phyloP scores from a whole-genome alignment of 2,888 invertebrate genomes.

The Nematopogon swammerdamellus region DNA sequence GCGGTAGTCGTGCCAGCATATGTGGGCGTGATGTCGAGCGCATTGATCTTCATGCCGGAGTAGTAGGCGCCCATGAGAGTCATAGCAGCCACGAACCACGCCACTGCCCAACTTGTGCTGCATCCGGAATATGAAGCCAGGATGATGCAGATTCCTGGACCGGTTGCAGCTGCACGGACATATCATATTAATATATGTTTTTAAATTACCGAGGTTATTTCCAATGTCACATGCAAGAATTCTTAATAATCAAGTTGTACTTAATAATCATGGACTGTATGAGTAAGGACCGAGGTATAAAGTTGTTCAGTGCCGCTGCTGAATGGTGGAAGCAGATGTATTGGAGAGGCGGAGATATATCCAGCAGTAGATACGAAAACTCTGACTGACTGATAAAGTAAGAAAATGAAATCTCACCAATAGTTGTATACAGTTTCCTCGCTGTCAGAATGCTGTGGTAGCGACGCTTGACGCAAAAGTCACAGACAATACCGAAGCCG shows the following conservation, averaged over 20 bases:
- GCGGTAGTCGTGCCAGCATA: conserved; percentile 64
- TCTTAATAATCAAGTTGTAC: no score
- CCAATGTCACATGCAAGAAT: no score
- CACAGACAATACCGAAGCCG: conserved; percentile 63
- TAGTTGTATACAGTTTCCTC: conserved; percentile 64
- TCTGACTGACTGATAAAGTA: no score
- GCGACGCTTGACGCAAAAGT: conserved; percentile 60
- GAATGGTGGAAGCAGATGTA: no score
- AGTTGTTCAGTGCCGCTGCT: no score
- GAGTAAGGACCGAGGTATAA: no score
- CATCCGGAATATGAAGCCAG: conserved; percentile 63
- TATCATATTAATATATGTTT: no score
- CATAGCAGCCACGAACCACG: conserved; percentile 63
- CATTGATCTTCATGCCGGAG: conserved; percentile 66
- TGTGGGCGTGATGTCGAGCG: conserved; percentile 62
- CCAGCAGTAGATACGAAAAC: no score
- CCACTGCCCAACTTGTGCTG: conserved; percentile 45
- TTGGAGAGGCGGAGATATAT: no score
- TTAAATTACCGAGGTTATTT: no score
- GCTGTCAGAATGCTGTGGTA: conserved; percentile 54
- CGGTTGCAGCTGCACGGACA: conserved; percentile 61
- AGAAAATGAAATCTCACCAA: conserved; percentile 61
- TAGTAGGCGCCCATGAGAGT: conserved; percentile 70
- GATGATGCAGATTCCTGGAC: conserved; percentile 62
- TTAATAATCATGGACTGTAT: no score